Percentiles rank a stretch among this genome's conserved stretches.
Evolutionary conservation across 2,113 vertebrate species (phyloP).

Genomic region (Pungitius pungitius): DNA sequence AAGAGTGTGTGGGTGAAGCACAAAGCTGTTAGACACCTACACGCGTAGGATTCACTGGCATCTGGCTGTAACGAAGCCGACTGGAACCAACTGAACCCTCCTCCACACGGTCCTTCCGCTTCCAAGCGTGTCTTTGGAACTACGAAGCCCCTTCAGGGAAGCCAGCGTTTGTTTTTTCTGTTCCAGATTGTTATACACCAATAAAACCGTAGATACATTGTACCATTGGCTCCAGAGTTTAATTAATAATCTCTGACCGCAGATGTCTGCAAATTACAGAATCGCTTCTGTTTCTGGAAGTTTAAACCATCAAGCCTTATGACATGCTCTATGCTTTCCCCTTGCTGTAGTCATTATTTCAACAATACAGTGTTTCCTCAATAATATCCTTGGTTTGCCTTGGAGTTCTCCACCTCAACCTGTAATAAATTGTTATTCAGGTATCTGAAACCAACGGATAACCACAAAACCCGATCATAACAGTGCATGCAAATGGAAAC

Average conservation of each 20-base stretch:
- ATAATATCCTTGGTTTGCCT: neutral
- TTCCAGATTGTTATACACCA: neutral
- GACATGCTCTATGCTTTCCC: neutral
- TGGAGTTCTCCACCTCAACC: neutral
- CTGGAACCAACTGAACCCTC: neutral
- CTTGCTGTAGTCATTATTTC: neutral
- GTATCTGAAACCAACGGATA: neutral
- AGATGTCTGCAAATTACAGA: neutral
- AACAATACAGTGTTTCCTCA: neutral
- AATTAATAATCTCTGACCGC: conserved; percentile 4
- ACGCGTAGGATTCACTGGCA: no score
- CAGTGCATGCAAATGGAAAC: neutral
- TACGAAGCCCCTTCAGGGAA: neutral
- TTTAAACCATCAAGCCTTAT: neutral
- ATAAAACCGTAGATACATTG: neutral
- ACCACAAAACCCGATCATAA: neutral
- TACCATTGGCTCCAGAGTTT: no score
- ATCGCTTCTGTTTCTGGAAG: conserved; percentile 6
- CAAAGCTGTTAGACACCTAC: no score
- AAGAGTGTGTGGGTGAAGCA: no score
- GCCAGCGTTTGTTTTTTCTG: no score
- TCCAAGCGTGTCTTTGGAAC: neutral
- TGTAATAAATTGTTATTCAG: neutral
- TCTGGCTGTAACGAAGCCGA: no score
- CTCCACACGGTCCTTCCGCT: neutral